Conservation (phyloP, 2,113 vertebrate species). For the Pogonocichla stellata region DNA sequence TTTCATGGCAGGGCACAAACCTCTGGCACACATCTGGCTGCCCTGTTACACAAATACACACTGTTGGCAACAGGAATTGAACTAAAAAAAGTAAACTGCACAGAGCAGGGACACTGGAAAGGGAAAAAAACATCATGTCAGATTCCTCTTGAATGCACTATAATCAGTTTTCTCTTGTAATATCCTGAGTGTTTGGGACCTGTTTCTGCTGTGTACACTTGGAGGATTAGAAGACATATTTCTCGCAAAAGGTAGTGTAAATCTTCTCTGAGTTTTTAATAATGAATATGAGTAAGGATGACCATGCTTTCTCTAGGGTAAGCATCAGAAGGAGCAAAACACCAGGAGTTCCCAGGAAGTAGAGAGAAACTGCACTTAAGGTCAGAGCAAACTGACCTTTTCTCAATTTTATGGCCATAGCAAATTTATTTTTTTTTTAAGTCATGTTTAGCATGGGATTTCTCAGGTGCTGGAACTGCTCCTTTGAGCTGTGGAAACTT, state of each 20-base stretch:
- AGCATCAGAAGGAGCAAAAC: background rate
- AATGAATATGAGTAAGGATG: background rate
- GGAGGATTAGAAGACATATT: background rate
- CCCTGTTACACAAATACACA: background rate
- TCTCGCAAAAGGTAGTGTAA: background rate
- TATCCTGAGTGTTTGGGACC: background rate
- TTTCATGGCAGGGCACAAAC: background rate
- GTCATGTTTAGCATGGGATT: background rate
- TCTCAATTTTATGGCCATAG: background rate
- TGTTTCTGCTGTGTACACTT: background rate
- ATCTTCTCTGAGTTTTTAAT: background rate
- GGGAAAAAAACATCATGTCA: background rate
- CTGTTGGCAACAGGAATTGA: rapidly evolving
- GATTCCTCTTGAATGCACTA: background rate
- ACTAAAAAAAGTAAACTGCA: background rate
- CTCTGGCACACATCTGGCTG: background rate
- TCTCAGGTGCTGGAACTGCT: background rate
- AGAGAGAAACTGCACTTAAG: background rate
- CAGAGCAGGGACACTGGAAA: background rate
- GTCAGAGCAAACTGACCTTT: background rate
- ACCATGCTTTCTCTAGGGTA: background rate
- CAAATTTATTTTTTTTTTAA: background rate
- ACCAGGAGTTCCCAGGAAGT: background rate
- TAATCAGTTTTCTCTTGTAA: background rate
- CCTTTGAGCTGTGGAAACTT: background rate